phyloP scores from a whole-genome alignment of 2,888 invertebrate genomes.

The Hybos culiciformis region DNA sequence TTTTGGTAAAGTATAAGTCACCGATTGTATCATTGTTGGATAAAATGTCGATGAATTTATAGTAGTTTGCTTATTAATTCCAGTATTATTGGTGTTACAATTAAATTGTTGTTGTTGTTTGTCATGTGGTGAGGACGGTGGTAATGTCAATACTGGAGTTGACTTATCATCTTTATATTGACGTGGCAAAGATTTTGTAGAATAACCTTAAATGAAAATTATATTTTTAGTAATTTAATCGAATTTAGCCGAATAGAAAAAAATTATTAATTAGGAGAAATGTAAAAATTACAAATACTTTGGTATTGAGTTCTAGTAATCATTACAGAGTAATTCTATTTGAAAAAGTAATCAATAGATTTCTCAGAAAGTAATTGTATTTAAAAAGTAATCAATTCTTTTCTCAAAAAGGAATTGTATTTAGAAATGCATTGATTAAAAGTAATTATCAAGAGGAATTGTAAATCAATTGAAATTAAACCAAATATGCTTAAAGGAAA shows the following conservation, averaged over 20 bases:
- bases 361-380: too few species aligned
- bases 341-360: too few species aligned
- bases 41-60: slow-evolving; percentile 35
- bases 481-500: too few species aligned
- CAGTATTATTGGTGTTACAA: slow-evolving; percentile 8
- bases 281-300: too few species aligned
- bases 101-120: slow-evolving; percentile 8
- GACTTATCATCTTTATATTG: slow-evolving; percentile 18
- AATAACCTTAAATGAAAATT: slow-evolving; percentile 13
- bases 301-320: too few species aligned
- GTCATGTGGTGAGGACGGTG: slow-evolving; percentile 17
- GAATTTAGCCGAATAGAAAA: background rate
- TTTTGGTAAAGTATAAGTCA: slow-evolving; percentile 34
- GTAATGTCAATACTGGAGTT: slow-evolving; percentile 29
- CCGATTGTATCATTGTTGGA: slow-evolving; percentile 31
- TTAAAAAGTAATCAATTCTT: too few species aligned
- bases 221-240: slow-evolving; percentile 14
- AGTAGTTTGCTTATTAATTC: slow-evolving; percentile 22
- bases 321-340: too few species aligned
- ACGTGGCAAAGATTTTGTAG: slow-evolving; percentile 20
- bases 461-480: too few species aligned
- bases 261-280: too few species aligned
- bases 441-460: too few species aligned
- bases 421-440: too few species aligned
- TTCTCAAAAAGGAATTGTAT: too few species aligned